Base-by-base conservation (phyloP, 2,113 vertebrate species). In the Tetrax tetrax region DNA sequence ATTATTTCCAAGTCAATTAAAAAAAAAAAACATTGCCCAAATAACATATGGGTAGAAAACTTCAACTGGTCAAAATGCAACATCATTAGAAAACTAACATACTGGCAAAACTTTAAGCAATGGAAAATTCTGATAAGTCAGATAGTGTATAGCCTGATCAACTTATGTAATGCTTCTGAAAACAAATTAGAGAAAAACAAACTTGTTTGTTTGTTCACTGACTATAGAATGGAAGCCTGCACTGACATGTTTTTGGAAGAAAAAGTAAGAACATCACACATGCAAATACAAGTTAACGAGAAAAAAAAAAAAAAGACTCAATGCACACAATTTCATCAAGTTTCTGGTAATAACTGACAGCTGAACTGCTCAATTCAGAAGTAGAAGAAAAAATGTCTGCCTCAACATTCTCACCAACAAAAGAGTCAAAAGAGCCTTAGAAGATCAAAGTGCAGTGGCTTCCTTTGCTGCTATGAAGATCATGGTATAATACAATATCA, bases 21-120 rank as follows among this genome's bases (percentile, higher is more conserved):
- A 41, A 41, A 41, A 41, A 41, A 41, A 3, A 66, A n/a, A n/a
- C n/a, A 6, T 6, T 90, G 48, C 23, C 38, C 35, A 35, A 86
- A 51, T 64, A 54, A 72, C 1, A 0, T 47, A 64, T 1, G 0
- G 12, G 7, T 31, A 83, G 9, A 10, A 79, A 77, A 64, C 8
- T 31, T 81, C 50, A 89, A 53, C 41, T 11, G 9, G 35, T 81
- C 64, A 89, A 83, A 92, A 37, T 5, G 1, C 24, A 83, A 9
- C n/a, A 59, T 29, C 5, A 8, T 38, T 24, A 57, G 12, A 80
- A 89, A 89, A 78, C 17, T 31, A 83, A 13, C 12, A 45, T 11
- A 54, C 3, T 43, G 12, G 12, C 6, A 92, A 76, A 91, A 71
- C 9, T 23, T 63, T 77, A 83, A 70, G 23, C 38, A 87, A 19